phyloP scores from a whole-genome alignment of 2,113 vertebrate genomes.

The Mohoua ochrocephala region DNA sequence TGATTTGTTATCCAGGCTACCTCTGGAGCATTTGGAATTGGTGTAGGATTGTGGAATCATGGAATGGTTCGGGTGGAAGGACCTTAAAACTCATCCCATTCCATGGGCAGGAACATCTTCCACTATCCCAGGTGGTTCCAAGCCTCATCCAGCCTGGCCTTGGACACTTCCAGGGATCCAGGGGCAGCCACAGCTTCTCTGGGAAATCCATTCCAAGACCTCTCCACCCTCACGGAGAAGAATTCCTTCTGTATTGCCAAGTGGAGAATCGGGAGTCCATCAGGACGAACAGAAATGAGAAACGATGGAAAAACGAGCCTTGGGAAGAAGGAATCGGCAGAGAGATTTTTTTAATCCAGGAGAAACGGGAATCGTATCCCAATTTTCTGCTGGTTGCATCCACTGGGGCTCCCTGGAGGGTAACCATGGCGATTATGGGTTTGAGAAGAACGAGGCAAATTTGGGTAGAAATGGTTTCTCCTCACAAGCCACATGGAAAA shows the following conservation, averaged over 20 bases:
- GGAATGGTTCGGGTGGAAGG: neutral
- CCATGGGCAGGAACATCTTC: neutral
- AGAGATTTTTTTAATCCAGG: neutral
- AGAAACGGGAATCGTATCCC: neutral
- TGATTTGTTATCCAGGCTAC: neutral
- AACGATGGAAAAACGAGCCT: neutral
- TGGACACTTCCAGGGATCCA: neutral
- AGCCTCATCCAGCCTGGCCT: neutral
- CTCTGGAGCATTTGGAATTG: neutral
- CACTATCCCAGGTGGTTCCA: rapidly evolving
- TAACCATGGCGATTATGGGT: conserved; percentile 34
- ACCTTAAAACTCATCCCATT: neutral
- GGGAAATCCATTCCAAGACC: rapidly evolving
- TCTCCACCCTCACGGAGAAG: neutral
- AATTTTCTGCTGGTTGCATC: neutral
- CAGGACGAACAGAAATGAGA: neutral
- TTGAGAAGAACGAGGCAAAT: neutral
- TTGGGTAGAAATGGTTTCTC: neutral
- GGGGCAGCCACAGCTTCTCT: neutral
- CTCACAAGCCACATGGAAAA: neutral
- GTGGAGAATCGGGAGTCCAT: neutral
- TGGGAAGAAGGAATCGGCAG: neutral
- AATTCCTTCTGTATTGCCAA: neutral
- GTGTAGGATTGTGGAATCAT: neutral
- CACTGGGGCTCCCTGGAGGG: neutral